Evolutionary conservation across 64 coral and sea anemone genomes (phyloP).

Genomic region (Stichodactyla helianthus): DNA sequence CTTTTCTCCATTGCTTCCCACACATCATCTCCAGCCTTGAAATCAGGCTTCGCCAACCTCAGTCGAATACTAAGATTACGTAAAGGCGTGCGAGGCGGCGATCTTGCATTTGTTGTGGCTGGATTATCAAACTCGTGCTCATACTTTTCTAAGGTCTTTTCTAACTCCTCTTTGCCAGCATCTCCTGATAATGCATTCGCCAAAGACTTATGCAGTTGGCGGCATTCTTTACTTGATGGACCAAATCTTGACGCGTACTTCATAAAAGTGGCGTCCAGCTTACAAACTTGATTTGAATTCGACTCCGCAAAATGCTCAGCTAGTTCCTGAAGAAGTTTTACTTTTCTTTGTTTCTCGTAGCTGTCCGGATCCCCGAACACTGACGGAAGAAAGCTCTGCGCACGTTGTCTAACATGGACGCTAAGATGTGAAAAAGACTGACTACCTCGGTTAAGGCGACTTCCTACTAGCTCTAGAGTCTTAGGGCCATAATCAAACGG

Average conservation of each 20-base stretch:
- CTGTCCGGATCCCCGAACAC: not conserved
- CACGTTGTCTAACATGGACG: not conserved
- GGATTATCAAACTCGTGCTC: not conserved
- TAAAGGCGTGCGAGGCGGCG: not conserved
- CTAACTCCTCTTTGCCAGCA: not conserved
- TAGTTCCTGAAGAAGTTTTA: conserved; percentile 2
- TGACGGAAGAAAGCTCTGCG: not conserved
- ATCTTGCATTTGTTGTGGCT: not conserved
- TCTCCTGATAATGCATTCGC: not conserved
- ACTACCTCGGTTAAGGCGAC: not conserved
- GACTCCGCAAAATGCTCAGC: conserved; percentile 28
- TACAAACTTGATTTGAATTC: not conserved
- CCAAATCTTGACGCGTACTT: conserved; percentile 9
- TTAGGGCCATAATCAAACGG: conserved; percentile 51
- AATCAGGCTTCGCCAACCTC: conserved; percentile 1
- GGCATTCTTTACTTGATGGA: not conserved
- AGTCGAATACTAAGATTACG: not conserved
- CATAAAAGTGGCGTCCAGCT: conserved; percentile 23
- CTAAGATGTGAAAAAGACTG: not conserved
- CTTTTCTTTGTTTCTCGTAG: not conserved
- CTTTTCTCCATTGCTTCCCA: conserved; percentile 29
- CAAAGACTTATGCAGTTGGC: conserved; percentile 27
- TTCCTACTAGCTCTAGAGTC: not conserved
- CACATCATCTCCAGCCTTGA: conserved; percentile 20
- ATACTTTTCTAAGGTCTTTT: not conserved